A percentile compares a stretch with the other conserved stretches of the same genome.
phyloP scores from a whole-genome alignment of 1,140 invertebrate species.

The Drosophila fuyamai region DNA sequence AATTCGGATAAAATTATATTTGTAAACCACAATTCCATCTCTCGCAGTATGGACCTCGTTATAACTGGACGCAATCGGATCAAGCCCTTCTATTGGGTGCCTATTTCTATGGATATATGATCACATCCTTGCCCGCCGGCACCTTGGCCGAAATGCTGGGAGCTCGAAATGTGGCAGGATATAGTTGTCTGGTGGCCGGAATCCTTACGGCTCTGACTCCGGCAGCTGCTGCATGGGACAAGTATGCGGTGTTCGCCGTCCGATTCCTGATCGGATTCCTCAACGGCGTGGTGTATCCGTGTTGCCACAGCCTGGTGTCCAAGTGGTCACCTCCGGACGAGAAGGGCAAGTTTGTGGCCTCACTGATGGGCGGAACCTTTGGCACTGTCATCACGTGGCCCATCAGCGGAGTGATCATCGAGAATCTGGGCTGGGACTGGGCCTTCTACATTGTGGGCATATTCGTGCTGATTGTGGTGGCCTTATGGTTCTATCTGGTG shows the following conservation, averaged over 20 bases:
- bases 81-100: slow-evolving; percentile 88
- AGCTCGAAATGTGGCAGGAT: slow-evolving; percentile 88
- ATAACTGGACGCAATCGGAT: slow-evolving; percentile 86
- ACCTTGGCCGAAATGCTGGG: slow-evolving; percentile 90
- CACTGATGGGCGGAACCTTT: slow-evolving; percentile 90
- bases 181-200: slow-evolving; percentile 86
- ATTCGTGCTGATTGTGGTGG: slow-evolving; percentile 87
- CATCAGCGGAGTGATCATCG: slow-evolving; percentile 88
- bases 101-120: slow-evolving; percentile 89
- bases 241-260: slow-evolving; percentile 86
- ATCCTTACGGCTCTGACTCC: slow-evolving; percentile 90
- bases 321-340: slow-evolving; percentile 91
- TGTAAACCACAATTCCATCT: slow-evolving; percentile 4
- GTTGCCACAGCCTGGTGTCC: slow-evolving; percentile 89
- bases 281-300: slow-evolving; percentile 89
- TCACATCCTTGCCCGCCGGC: slow-evolving; percentile 88
- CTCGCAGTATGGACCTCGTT: slow-evolving; percentile 86
- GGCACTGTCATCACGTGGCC: slow-evolving; percentile 92
- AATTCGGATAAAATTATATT: neutral
- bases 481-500: slow-evolving; percentile 88
- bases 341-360: slow-evolving; percentile 91
- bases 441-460: slow-evolving; percentile 90
- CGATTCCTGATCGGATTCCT: slow-evolving; percentile 89
- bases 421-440: slow-evolving; percentile 89
- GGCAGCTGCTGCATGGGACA: slow-evolving; percentile 87